Conservation (phyloP, 2,113 vertebrate species). For the Catharus minimus region DNA sequence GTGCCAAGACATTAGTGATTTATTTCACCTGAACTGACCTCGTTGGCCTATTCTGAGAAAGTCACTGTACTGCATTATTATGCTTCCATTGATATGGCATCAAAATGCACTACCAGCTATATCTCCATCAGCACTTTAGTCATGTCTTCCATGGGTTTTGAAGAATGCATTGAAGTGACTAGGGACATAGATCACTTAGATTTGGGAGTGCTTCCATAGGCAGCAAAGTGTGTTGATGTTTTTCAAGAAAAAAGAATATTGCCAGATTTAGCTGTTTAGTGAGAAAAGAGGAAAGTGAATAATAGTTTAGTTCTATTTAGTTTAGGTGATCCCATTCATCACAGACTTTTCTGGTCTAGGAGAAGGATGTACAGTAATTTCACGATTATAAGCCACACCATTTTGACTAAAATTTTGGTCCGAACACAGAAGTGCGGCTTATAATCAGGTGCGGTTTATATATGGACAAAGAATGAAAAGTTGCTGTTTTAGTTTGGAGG, state of each 20-base stretch:
- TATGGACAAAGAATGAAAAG: too few relatives aligned
- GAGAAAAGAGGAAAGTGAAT: background rate
- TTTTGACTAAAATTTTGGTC: too few relatives aligned
- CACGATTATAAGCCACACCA: too few relatives aligned
- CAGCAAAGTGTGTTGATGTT: background rate
- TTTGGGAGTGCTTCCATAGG: background rate
- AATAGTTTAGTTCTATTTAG: background rate
- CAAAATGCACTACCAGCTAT: background rate
- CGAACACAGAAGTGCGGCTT: too few relatives aligned
- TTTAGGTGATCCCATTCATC: background rate
- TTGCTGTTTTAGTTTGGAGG: too few relatives aligned
- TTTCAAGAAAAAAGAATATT: background rate
- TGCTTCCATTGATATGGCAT: background rate
- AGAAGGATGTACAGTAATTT: background rate
- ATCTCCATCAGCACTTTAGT: background rate
- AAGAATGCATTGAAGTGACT: background rate
- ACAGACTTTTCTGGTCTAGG: background rate
- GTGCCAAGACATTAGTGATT: background rate
- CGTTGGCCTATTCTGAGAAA: background rate
- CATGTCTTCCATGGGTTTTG: background rate
- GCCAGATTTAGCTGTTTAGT: background rate
- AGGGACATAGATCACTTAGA: fast-evolving
- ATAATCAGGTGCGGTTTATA: too few relatives aligned
- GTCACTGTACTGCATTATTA: background rate
- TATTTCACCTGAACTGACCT: background rate